Evolutionary conservation across 2,888 invertebrate genomes (phyloP), one percentile per base, ranked within the genome.

Genomic region (Carpatolechia fugitivella): DNA sequence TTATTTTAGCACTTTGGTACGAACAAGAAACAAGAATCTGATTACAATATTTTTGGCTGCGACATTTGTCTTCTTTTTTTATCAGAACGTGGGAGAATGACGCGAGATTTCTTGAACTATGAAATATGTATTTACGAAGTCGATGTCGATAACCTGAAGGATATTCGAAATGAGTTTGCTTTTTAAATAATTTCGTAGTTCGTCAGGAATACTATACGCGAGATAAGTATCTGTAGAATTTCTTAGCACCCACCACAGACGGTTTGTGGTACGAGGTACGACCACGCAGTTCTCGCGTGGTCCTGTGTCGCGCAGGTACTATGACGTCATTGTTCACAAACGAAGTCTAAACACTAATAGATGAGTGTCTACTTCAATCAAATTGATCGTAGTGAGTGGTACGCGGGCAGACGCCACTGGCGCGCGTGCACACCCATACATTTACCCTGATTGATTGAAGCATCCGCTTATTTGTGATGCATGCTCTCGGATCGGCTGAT

Each of bases 341-440:
- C 18, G 40, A 41, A 20, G 20, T 5, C n/a, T 29, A 44, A 44
- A 10, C n/a, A 30, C 38, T 46, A 51, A 51, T 36, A 51, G 46
- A 30, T 16, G 41, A 36, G 55, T 30, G 46, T 20, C 5, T 30
- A 20, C 4, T 11, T 31, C 60, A 57, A 67, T 67, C 61, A 58
- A 63, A 58, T 60, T 62, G 64, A 70, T 68, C 63, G 63, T 58
- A 57, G 38, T 57, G 61, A 52, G 46, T 31, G 44, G 38, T 11
- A 52, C 53, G 48, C 16, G 54, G 29, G 13, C 24, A 20, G n/a
- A 24, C 44, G 44, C 29, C 24, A 20, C 13, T 11, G 8, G 20
- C 40, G 36, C 36, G 14, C 13, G 14, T 14, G 18, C 40, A 18
- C 18, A 4, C 18, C 31, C 1, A 35, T 7, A 20, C 24, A 18